A percentile compares a stretch with the other conserved stretches of the same genome.
phyloP scores from a whole-genome alignment of 2,113 vertebrate genomes.

The Anguilla japonica region DNA sequence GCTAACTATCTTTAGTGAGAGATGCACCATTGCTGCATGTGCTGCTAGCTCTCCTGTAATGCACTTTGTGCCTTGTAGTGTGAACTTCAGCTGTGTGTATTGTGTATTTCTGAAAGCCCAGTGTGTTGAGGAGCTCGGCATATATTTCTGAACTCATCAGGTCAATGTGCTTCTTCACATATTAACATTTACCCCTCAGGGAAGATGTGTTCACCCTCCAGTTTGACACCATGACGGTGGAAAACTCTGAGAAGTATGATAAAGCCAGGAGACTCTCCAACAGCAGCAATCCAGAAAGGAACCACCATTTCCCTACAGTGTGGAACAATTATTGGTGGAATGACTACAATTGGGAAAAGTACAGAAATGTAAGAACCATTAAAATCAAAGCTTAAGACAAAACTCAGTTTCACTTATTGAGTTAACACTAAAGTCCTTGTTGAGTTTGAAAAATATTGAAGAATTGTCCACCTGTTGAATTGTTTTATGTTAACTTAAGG shows the following conservation, averaged over 20 bases:
- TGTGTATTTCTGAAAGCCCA: background rate
- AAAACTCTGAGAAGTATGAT: slow-evolving; percentile 10
- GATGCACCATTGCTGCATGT: too few relatives aligned
- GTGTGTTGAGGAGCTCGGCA: background rate
- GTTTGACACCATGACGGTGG: slow-evolving; percentile 47
- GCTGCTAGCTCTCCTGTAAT: too few relatives aligned
- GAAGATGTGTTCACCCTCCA: background rate
- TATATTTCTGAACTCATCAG: background rate
- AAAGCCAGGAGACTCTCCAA: slow-evolving; percentile 51
- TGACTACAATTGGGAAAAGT: slow-evolving; percentile 31
- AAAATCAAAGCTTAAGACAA: background rate
- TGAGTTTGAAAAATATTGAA: too few relatives aligned
- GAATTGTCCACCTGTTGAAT: background rate
- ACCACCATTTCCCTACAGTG: slow-evolving; percentile 46
- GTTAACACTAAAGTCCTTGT: too few relatives aligned
- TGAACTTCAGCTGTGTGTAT: too few relatives aligned
- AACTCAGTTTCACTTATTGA: too few relatives aligned
- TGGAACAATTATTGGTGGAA: slow-evolving; percentile 53
- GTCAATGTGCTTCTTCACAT: background rate
- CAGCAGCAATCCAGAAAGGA: slow-evolving; percentile 26
- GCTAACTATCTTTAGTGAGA: too few relatives aligned
- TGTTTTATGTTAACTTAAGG: background rate
- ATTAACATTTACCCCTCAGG: slow-evolving; percentile 24
- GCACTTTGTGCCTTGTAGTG: too few relatives aligned
- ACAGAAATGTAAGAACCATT: slow-evolving; percentile 20